phyloP scores from a whole-genome alignment of 2,797 vertebrate genomes.

The Balearica regulorum region DNA sequence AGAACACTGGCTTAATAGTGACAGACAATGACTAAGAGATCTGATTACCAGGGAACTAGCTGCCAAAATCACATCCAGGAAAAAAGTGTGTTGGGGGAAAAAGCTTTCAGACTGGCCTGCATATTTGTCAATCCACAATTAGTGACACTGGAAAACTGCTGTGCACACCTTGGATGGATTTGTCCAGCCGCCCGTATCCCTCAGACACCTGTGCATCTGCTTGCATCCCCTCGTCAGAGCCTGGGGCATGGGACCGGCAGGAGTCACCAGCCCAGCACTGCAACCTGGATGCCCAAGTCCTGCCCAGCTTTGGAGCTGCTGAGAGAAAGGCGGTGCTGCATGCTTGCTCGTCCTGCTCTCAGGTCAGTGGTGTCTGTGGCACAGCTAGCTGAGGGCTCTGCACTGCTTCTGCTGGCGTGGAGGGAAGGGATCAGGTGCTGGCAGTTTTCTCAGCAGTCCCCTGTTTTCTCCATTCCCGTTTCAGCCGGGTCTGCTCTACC shows the following conservation, averaged over 20 bases:
- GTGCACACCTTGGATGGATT: not conserved
- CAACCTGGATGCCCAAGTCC: accelerated
- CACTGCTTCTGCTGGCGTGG: not conserved
- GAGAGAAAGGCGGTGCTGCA: not conserved
- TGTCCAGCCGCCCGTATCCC: not conserved
- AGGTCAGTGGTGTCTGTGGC: not conserved
- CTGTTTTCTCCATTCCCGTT: not conserved
- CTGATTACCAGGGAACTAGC: conserved; percentile 37
- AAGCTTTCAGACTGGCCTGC: not conserved
- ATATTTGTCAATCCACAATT: not conserved
- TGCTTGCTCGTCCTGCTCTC: not conserved
- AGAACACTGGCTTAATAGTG: conserved; percentile 40
- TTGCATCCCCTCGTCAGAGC: accelerated
- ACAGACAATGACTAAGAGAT: conserved; percentile 55
- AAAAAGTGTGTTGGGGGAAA: not conserved
- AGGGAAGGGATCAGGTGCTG: no score
- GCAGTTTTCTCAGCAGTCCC: not conserved
- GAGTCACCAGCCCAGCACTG: not conserved
- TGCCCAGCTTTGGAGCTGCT: not conserved
- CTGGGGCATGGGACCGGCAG: accelerated
- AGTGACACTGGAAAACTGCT: not conserved
- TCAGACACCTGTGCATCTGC: accelerated
- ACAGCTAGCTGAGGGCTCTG: not conserved
- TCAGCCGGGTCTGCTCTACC: not conserved
- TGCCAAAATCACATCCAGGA: conserved; percentile 35